Conservation (phyloP, 2,113 vertebrate species). For the Hystrix cristata region DNA sequence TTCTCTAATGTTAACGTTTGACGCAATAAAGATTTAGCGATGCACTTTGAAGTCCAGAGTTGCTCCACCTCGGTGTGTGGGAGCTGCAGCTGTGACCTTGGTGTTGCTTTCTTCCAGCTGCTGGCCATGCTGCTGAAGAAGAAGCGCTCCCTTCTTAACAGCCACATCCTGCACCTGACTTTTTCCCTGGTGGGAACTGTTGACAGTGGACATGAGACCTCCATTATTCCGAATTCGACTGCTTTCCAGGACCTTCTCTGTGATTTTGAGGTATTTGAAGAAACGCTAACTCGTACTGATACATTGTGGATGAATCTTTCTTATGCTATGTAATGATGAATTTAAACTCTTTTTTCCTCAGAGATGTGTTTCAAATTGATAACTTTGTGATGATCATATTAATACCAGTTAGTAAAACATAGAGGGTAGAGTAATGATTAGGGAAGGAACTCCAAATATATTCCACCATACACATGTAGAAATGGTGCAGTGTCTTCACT, state of each 20-base stretch:
- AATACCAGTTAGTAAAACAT: constrained; percentile 31
- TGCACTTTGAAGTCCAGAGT: not conserved
- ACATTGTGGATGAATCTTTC: not conserved
- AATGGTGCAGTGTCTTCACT: not conserved
- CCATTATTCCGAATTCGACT: constrained; percentile 98
- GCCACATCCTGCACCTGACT: constrained; percentile 98
- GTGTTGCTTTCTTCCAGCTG: constrained; percentile 88
- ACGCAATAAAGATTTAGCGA: not conserved
- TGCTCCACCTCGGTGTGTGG: not conserved
- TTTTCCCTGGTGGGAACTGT: constrained; percentile 99
- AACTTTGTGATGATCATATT: not conserved
- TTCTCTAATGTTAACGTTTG: not conserved
- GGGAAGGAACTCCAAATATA: not conserved
- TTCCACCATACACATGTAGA: not conserved
- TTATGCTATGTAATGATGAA: not conserved
- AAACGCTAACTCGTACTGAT: not conserved
- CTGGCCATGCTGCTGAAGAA: constrained; percentile 99
- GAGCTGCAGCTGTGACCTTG: not conserved
- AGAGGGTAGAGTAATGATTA: not conserved
- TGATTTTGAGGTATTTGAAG: constrained; percentile 95
- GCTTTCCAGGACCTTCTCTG: constrained; percentile 99
- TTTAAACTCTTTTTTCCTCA: not conserved
- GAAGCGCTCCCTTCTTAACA: constrained; percentile 97
- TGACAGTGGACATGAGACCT: constrained; percentile 98
- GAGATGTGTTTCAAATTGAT: not conserved